phyloP scores from a whole-genome alignment of 1,140 invertebrate genomes.

The Platorchestia sp. region DNA sequence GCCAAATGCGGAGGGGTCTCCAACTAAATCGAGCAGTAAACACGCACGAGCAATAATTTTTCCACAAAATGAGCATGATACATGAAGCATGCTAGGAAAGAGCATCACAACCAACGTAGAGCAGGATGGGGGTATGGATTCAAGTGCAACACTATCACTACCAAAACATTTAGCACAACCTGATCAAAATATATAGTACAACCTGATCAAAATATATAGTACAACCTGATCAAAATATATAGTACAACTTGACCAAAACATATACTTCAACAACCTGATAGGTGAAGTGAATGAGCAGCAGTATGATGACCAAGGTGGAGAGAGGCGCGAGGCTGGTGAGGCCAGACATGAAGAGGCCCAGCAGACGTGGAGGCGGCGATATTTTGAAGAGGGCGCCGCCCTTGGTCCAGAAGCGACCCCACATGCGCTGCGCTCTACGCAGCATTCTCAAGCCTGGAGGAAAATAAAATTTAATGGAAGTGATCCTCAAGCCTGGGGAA shows the following conservation, averaged over 20 bases:
- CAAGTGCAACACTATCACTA: too few relatives aligned
- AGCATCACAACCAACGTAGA: too few relatives aligned
- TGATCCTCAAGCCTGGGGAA: too few relatives aligned
- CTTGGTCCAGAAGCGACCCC: background rate
- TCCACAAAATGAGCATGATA: too few relatives aligned
- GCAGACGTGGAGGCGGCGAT: background rate
- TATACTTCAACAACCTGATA: conserved; percentile 20
- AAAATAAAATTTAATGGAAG: background rate
- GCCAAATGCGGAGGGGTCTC: too few relatives aligned
- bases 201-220: background rate
- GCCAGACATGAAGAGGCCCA: background rate
- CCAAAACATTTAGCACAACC: background rate
- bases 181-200: background rate
- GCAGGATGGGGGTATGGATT: too few relatives aligned
- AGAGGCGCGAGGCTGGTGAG: conserved; percentile 50
- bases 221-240: background rate
- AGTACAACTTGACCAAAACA: background rate
- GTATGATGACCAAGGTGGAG: conserved; percentile 54
- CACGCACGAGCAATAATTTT: too few relatives aligned
- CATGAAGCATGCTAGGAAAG: too few relatives aligned
- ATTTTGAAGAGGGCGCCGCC: background rate
- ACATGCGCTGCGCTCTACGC: background rate
- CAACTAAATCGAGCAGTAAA: too few relatives aligned
- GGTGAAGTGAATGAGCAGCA: conserved; percentile 57
- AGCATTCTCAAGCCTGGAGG: background rate